Percentiles rank a stretch among this genome's conserved stretches.
Evolutionary conservation across 1,140 invertebrate genomes (phyloP).

Genomic region (Bombus waltoni): DNA sequence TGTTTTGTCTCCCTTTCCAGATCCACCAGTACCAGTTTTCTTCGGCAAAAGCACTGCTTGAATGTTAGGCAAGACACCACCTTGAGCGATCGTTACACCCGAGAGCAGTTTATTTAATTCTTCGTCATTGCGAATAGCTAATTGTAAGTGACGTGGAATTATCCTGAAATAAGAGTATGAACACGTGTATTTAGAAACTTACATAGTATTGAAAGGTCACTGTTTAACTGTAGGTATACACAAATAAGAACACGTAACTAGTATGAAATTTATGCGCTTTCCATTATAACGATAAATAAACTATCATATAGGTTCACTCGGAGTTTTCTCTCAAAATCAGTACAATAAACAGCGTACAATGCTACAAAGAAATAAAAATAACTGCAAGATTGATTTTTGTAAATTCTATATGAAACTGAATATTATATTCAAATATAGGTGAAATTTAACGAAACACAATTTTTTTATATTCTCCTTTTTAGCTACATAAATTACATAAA

Average conservation of each 20-base stretch:
- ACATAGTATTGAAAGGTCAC: neutral
- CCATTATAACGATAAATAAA: neutral
- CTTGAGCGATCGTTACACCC: conserved; percentile 90
- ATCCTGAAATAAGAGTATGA: conserved; percentile 81
- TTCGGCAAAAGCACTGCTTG: conserved; percentile 88
- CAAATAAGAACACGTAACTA: neutral
- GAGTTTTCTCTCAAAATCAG: neutral
- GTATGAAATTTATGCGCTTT: neutral
- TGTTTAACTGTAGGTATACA: neutral
- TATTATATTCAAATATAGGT: neutral
- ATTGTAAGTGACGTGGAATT: conserved; percentile 89
- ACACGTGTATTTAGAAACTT: neutral
- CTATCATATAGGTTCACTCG: neutral
- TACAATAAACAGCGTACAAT: neutral
- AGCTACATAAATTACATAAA: neutral
- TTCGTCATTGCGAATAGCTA: conserved; percentile 92
- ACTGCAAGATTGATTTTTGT: neutral
- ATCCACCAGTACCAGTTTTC: conserved; percentile 83
- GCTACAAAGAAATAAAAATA: neutral
- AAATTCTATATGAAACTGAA: neutral
- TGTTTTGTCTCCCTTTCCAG: conserved; percentile 70
- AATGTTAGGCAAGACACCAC: conserved; percentile 91
- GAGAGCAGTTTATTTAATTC: conserved; percentile 90
- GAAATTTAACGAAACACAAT: no score
- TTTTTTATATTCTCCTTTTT: neutral